Percentiles rank a stretch among this genome's conserved stretches.
Conservation (phyloP, 2,888 invertebrate species). For the Dicyrtoma fusca region DNA sequence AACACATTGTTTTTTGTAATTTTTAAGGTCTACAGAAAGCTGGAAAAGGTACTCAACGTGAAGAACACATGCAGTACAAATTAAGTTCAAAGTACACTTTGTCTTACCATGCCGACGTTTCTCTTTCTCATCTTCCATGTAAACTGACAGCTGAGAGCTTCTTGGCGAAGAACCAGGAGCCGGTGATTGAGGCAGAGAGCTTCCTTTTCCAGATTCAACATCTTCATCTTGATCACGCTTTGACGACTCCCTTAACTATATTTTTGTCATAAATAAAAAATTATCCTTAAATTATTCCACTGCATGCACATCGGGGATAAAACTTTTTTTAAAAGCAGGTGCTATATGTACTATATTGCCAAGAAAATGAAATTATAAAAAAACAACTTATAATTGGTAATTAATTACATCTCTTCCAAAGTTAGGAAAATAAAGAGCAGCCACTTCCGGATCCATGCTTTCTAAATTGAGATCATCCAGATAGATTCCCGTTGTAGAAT, state of each 20-base stretch:
- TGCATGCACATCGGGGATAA: not conserved
- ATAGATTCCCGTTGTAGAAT: conserved; percentile 77
- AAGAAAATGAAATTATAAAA: not conserved
- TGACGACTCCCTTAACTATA: conserved; percentile 19
- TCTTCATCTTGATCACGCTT: conserved; percentile 73
- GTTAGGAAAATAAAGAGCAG: conserved; percentile 79
- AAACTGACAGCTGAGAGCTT: conserved; percentile 39
- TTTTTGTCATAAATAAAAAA: not conserved
- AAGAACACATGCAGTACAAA: not conserved
- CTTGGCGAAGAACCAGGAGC: conserved; percentile 55
- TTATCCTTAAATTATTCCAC: not conserved
- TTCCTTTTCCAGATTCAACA: conserved; percentile 94
- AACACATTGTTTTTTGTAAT: too few species aligned
- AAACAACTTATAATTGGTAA: not conserved
- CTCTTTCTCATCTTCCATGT: conserved; percentile 48
- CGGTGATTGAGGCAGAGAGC: conserved; percentile 91
- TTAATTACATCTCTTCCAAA: conserved; percentile 49
- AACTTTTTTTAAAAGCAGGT: not conserved
- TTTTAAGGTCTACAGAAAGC: not conserved
- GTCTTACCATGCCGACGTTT: conserved; percentile 5
- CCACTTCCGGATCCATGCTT: conserved; percentile 88
- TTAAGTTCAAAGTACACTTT: not conserved
- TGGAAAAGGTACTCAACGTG: not conserved
- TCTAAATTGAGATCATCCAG: conserved; percentile 88
- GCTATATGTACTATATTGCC: not conserved